Evolutionary conservation across 1,140 invertebrate genomes (phyloP).

Genomic region (Trachymyrmex cornetzi): DNA sequence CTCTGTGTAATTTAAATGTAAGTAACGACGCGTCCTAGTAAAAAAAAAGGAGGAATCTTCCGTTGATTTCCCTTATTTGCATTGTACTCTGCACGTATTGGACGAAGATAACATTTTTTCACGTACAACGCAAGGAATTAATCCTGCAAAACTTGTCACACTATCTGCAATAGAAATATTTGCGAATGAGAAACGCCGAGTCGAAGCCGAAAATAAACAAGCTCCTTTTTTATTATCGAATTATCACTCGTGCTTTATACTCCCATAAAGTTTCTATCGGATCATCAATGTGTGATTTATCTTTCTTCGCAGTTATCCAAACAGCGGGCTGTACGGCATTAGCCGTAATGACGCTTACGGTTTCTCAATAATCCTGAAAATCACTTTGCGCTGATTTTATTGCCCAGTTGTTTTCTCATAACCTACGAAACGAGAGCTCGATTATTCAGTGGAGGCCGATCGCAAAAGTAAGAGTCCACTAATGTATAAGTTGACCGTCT

Average conservation of each 20-base stretch:
- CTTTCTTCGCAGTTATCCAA: slow-evolving; percentile 22
- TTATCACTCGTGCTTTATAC: not conserved
- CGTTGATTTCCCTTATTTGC: slow-evolving; percentile 17
- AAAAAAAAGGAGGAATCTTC: not conserved
- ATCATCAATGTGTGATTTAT: not conserved
- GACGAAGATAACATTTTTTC: not conserved
- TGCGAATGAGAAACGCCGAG: not conserved
- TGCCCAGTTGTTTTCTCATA: not conserved
- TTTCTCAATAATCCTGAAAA: slow-evolving; percentile 35
- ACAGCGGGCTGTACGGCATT: not conserved
- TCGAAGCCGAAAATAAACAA: not conserved
- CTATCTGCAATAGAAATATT: not conserved
- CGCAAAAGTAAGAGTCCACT: slow-evolving; percentile 61
- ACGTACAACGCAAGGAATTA: not conserved
- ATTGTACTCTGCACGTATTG: not conserved
- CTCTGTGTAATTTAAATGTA: slow-evolving; percentile 33
- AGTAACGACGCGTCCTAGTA: not conserved
- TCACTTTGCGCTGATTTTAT: slow-evolving; percentile 20
- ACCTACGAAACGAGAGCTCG: not conserved
- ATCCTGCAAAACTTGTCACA: not conserved
- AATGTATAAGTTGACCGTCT: not conserved
- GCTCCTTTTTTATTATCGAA: not conserved
- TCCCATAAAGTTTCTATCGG: not conserved
- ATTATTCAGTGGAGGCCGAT: slow-evolving; percentile 15
- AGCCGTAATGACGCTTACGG: not conserved